A percentile compares a stretch with the other conserved stretches of the same genome.
Conservation (phyloP, 2,113 vertebrate species). For the Antechinus flavipes region DNA sequence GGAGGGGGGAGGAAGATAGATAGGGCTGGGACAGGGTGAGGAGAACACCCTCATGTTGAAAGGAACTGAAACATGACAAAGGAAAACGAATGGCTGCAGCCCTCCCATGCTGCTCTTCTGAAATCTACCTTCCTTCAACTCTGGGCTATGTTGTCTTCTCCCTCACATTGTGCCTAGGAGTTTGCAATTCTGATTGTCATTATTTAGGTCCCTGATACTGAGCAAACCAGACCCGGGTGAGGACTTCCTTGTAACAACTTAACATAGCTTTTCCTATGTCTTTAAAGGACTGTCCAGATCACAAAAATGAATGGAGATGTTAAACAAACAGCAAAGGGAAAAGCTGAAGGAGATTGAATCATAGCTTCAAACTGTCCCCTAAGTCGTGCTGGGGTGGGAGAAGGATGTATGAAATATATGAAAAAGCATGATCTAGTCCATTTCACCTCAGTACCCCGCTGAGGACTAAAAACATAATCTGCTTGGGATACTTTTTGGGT, state of each 20-base stretch:
- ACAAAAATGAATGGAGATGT: not conserved
- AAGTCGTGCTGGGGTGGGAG: not conserved
- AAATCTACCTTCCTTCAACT: not conserved
- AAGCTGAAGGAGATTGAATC: not conserved
- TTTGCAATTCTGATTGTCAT: not conserved
- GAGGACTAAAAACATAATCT: not conserved
- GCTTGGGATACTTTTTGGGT: not conserved
- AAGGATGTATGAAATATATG: not conserved
- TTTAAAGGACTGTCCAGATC: not conserved
- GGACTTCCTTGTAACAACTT: not conserved
- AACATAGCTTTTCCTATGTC: not conserved
- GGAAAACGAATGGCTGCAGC: not conserved
- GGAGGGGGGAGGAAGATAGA: rapidly evolving
- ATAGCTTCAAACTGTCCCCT: not conserved
- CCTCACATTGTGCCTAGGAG: not conserved
- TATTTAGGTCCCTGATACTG: not conserved
- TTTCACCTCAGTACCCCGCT: not conserved
- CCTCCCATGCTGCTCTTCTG: not conserved
- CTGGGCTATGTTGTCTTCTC: not conserved
- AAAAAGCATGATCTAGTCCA: not conserved
- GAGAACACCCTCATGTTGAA: not conserved
- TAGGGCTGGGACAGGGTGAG: not conserved
- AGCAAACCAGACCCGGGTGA: not conserved
- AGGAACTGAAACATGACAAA: not conserved
- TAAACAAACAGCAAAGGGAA: not conserved